phyloP scores from a whole-genome alignment of 2,113 vertebrate genomes.

The Stigmatopora nigra region DNA sequence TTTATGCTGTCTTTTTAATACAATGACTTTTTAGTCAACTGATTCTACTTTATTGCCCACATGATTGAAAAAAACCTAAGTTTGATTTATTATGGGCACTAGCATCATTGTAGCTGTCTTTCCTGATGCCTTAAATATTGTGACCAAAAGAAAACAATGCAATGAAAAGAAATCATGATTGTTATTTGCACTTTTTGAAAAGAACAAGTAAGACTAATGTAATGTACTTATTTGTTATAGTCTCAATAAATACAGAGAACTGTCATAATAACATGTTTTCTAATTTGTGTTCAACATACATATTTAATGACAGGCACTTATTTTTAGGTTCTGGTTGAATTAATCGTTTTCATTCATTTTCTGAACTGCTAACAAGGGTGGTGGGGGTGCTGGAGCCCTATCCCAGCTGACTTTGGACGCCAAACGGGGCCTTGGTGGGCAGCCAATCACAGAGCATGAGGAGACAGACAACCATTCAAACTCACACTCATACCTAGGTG shows the following conservation, averaged over 20 bases:
- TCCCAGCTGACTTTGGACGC: too few species aligned
- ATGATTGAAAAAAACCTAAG: background rate
- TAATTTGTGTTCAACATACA: too few species aligned
- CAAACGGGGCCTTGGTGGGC: too few species aligned
- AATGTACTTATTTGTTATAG: background rate
- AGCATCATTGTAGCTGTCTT: slow-evolving; percentile 6
- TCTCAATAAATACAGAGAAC: too few species aligned
- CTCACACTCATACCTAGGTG: too few species aligned
- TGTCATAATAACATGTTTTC: background rate
- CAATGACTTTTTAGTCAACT: background rate
- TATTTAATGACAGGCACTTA: too few species aligned
- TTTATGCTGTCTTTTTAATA: background rate
- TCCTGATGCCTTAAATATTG: slow-evolving; percentile 3
- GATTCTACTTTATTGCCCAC: background rate
- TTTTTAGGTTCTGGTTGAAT: too few species aligned
- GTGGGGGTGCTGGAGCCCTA: too few species aligned
- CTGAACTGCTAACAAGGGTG: too few species aligned
- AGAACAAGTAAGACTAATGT: background rate
- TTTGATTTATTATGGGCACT: background rate
- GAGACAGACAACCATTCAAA: too few species aligned
- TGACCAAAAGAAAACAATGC: background rate
- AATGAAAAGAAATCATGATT: slow-evolving; percentile 5
- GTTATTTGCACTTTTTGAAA: slow-evolving; percentile 4
- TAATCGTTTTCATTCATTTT: too few species aligned
- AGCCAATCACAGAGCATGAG: too few species aligned